These are phyloP conservation scores for Pachyuromys duprasi DNA, from an alignment of 2,797 vertebrate species.

Conservation along the genomic window DNA sequence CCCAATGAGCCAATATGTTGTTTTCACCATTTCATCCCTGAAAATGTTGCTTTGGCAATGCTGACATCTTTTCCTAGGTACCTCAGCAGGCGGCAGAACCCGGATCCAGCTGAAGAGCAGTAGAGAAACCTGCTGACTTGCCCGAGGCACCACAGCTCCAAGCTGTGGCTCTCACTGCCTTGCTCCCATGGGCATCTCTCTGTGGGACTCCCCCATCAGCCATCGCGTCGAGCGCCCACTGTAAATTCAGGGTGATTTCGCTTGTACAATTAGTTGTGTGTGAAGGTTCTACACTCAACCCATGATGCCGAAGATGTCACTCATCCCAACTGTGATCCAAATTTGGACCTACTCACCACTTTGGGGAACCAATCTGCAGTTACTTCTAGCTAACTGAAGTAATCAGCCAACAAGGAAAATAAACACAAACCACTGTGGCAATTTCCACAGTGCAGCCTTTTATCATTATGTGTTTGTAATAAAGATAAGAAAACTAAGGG, in stretches of 20 bases:
- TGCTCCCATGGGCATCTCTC: not conserved
- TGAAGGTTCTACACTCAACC: not conserved
- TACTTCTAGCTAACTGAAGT: slow-evolving; percentile 21
- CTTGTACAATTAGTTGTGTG: not conserved
- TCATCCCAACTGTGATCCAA: not conserved
- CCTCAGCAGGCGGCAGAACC: not conserved
- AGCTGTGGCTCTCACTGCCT: not conserved
- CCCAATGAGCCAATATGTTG: not conserved
- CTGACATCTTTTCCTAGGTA: not conserved
- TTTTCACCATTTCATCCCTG: not conserved
- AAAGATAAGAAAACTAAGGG: slow-evolving; percentile 3
- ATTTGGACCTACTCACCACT: not conserved
- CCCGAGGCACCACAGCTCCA: not conserved
- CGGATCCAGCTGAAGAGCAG: not conserved
- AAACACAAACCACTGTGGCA: not conserved
- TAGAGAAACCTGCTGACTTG: not conserved
- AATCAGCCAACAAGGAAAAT: not conserved
- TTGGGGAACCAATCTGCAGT: not conserved
- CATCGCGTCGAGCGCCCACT: not conserved
- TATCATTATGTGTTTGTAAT: slow-evolving; percentile 20
- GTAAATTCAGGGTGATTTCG: not conserved
- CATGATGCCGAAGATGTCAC: too few relatives aligned
- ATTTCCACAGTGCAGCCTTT: not conserved
- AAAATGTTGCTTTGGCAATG: not conserved
- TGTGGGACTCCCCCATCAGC: not conserved